Evolutionary conservation across 2,797 vertebrate genomes (phyloP).

Genomic region (Philypnodon macrostomus): DNA sequence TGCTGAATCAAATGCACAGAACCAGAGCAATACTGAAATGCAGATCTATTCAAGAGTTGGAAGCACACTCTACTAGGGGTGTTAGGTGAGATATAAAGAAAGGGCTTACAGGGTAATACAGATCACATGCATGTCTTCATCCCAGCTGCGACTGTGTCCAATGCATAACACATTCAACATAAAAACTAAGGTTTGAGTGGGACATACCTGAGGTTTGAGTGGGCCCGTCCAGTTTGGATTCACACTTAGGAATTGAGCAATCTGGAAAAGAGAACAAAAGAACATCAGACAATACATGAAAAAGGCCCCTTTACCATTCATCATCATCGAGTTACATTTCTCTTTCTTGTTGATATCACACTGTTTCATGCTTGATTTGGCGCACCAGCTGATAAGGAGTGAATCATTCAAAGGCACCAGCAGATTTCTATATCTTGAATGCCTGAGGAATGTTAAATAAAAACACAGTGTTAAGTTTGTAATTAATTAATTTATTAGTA

Average conservation of each 20-base stretch:
- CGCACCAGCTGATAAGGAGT: slow-evolving; percentile 29
- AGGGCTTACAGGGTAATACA: neutral
- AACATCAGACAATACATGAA: slow-evolving; percentile 7
- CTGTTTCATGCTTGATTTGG: slow-evolving; percentile 9
- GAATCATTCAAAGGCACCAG: slow-evolving; percentile 30
- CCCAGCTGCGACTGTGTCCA: neutral
- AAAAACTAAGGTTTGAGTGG: slow-evolving; percentile 69
- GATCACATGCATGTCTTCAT: slow-evolving; percentile 9
- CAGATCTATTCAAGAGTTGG: neutral
- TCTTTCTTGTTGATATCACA: slow-evolving; percentile 1
- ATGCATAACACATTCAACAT: slow-evolving; percentile 47
- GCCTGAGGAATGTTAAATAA: too few species aligned
- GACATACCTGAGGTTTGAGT: slow-evolving; percentile 71
- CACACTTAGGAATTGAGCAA: slow-evolving; percentile 73
- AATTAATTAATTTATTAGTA: too few species aligned
- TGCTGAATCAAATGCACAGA: slow-evolving; percentile 1
- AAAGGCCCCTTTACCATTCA: neutral
- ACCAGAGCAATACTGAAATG: slow-evolving; percentile 1
- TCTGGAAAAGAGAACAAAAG: slow-evolving; percentile 51
- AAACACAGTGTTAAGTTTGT: too few species aligned
- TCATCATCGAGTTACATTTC: neutral
- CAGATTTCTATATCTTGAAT: slow-evolving; percentile 22
- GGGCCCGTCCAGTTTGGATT: slow-evolving; percentile 73
- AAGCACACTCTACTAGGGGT: too few species aligned
- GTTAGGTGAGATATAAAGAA: neutral